These are phyloP conservation scores for Heterotis niloticus DNA, from an alignment of 2,113 vertebrate species.

Conservation along the genomic window DNA sequence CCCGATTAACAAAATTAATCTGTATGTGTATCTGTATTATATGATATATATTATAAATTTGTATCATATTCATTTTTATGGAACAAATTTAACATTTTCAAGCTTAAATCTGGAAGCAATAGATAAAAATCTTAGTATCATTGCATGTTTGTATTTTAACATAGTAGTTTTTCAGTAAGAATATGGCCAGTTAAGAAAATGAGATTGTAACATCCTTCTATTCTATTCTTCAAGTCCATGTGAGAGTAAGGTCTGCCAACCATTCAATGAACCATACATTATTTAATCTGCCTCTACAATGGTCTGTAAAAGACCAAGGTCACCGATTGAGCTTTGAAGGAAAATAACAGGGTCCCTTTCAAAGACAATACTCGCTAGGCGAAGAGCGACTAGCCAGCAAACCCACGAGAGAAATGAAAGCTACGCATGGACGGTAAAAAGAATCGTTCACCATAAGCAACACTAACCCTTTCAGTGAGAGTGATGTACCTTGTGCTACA, in stretches of 20 bases:
- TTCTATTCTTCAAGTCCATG: not conserved
- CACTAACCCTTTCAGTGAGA: not conserved
- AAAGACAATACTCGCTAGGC: not conserved
- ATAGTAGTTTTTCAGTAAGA: not conserved
- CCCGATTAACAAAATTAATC: too few relatives aligned
- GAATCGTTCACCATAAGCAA: not conserved
- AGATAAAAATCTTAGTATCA: too few relatives aligned
- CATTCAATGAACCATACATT: not conserved
- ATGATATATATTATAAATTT: too few relatives aligned
- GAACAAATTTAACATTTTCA: too few relatives aligned
- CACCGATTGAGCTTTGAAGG: not conserved
- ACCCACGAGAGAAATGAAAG: not conserved
- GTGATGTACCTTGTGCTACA: not conserved
- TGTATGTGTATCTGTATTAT: too few relatives aligned
- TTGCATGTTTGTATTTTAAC: not conserved
- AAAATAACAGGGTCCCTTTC: not conserved
- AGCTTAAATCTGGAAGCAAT: too few relatives aligned
- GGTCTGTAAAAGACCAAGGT: not conserved
- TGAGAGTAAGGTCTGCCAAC: not conserved
- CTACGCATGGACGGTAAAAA: not conserved
- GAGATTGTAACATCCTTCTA: not conserved
- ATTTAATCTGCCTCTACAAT: constrained; percentile 9
- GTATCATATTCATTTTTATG: too few relatives aligned
- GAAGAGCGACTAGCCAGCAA: not conserved
- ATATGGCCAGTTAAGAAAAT: not conserved